A percentile compares a stretch with the other conserved stretches of the same genome.
Conservation (phyloP, 1,140 invertebrate genomes). For the Pinna nobilis region DNA sequence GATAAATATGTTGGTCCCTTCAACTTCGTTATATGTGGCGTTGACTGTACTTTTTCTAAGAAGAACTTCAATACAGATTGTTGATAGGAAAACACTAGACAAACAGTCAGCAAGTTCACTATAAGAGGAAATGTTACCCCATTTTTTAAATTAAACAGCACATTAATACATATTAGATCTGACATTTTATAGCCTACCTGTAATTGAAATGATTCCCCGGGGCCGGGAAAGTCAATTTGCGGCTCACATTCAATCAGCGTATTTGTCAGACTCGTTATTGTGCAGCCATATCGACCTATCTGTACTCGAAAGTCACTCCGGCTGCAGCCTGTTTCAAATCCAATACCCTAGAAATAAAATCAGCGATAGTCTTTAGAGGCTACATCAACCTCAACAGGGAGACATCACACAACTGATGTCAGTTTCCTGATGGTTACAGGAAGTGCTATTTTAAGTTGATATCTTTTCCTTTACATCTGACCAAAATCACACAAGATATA, state of each 20-base stretch:
- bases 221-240: background rate
- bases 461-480: too few relatives aligned
- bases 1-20: too few relatives aligned
- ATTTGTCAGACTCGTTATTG: background rate
- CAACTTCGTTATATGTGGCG: too few relatives aligned
- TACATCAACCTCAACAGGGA: too few relatives aligned
- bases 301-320: too few relatives aligned
- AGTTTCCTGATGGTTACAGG: too few relatives aligned
- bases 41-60: background rate
- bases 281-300: background rate
- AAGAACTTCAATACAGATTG: background rate
- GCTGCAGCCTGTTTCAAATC: too few relatives aligned
- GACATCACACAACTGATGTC: too few relatives aligned
- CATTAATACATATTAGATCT: background rate
- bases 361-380: too few relatives aligned
- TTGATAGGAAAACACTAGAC: background rate
- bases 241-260: conserved; percentile 6
- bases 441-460: too few relatives aligned
- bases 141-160: background rate
- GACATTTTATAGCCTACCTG: background rate
- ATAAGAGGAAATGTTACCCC: background rate
- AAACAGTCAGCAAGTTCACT: background rate
- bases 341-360: too few relatives aligned
- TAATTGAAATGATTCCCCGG: background rate
- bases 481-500: too few relatives aligned